Evolutionary conservation across 2,888 invertebrate genomes (phyloP), one percentile per base, ranked within the genome.

Genomic region (Dorcus hopei): DNA sequence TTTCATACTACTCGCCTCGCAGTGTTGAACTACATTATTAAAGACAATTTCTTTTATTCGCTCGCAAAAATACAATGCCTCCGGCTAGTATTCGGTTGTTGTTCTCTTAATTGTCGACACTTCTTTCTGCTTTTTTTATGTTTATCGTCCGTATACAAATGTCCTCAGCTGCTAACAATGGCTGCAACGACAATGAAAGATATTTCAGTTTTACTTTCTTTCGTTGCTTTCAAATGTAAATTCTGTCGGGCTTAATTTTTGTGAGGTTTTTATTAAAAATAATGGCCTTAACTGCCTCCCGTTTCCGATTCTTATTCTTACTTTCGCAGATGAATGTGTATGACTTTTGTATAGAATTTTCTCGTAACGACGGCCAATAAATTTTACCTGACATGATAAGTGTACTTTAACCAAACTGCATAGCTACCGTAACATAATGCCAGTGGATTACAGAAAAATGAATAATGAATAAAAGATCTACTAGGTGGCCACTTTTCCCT

Each of bases 31-130:
- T 53, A 45, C 53, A 45, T 53, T 47, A 54, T 47, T 54, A 54
- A 54, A 43, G 47, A 43, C 39, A 43, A 40, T 19, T 43, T 19
- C 45, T 38, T 38, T 48, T 49, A 49, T 48, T 49, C 69, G 65
- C 71, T 63, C 26, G 64, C 65, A 63, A 64, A 62, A 63, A 66
- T 68, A 64, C 65, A 65, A 64, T 63, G 63, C 64, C 65, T 58
- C 62, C 26, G 26, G 26, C 26, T 62, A 61, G 64, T 63, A 68
- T 73, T 71, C 68, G 70, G 73, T 73, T 72, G 71, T 71, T 73
- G 74, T 74, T 69, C 68, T 63, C 71, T 75, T 76, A 75, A 76
- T 75, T 75, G 74, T 74, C 73, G 68, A 72, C 74, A 73, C 73
- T 74, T 72, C 68, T 70, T 62, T 63, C 65, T 70, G 66, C 70